Conservation (phyloP, 2,888 invertebrate species). For the Fragum whitleyi region DNA sequence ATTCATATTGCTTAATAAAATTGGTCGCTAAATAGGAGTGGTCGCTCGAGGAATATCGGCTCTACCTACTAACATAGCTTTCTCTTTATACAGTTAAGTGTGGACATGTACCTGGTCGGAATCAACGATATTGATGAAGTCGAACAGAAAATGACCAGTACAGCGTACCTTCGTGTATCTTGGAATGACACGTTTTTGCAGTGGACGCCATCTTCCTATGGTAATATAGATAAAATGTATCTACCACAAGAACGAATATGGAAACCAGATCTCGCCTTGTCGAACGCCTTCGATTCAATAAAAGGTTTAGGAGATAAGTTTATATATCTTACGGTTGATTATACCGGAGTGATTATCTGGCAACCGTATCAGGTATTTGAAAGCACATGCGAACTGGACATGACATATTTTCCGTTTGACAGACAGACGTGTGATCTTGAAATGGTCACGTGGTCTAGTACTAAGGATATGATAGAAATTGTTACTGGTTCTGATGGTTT, state of each 20-base stretch:
- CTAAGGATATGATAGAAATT: conserved; percentile 48
- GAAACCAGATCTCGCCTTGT: conserved; percentile 69
- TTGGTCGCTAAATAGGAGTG: no score
- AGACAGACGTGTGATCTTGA: conserved; percentile 58
- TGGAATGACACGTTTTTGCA: conserved; percentile 64
- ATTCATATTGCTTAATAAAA: no score
- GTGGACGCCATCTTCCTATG: conserved; percentile 57
- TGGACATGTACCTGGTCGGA: conserved; percentile 59
- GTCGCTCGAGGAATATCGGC: no score
- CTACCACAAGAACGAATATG: conserved; percentile 54
- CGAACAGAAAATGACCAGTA: conserved; percentile 61
- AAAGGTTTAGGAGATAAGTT: conserved; percentile 59
- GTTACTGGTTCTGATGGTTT: conserved; percentile 48
- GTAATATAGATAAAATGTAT: conserved; percentile 50
- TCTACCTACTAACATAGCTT: no score
- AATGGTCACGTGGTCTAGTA: conserved; percentile 63
- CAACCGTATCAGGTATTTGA: conserved; percentile 63
- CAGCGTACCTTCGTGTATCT: conserved; percentile 57
- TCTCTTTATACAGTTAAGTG: conserved; percentile 45
- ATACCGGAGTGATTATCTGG: conserved; percentile 53
- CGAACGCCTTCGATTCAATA: conserved; percentile 60
- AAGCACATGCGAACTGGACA: conserved; percentile 58
- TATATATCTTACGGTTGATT: conserved; percentile 43
- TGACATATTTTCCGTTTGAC: conserved; percentile 65
- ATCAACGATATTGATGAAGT: conserved; percentile 65